Conservation (phyloP, 30 jellyfish, hydroid and myxozoan genomes). For the Sanderia malayensis region DNA sequence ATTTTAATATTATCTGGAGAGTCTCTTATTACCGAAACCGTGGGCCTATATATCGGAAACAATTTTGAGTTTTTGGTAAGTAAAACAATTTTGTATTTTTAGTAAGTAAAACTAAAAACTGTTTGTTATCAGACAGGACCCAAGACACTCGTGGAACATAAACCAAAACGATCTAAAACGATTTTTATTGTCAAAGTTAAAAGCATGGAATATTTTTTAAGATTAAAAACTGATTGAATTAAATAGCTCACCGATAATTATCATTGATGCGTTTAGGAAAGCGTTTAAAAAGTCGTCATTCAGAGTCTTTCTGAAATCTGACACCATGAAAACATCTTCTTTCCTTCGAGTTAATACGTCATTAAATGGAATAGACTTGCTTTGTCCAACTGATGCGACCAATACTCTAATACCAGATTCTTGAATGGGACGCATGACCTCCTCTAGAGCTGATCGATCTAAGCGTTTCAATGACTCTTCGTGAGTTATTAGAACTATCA, state of each 20-base stretch:
- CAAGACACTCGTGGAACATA: too few relatives aligned
- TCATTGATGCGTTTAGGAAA: slow-evolving; percentile 24
- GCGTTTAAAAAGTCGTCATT: slow-evolving; percentile 26
- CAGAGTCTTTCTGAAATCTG: slow-evolving; percentile 18
- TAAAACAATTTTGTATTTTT: too few relatives aligned
- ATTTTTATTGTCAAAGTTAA: too few relatives aligned
- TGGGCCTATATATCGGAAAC: too few relatives aligned
- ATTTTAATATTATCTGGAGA: too few relatives aligned
- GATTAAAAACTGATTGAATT: too few relatives aligned
- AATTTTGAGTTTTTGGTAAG: too few relatives aligned
- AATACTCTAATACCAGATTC: slow-evolving; percentile 47
- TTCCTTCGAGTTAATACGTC: slow-evolving; percentile 10
- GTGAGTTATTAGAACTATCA: slow-evolving; percentile 39
- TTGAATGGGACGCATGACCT: slow-evolving; percentile 43
- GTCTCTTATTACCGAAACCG: too few relatives aligned
- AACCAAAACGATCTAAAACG: too few relatives aligned
- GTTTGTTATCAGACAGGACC: too few relatives aligned
- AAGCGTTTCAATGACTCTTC: slow-evolving; percentile 25
- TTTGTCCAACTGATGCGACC: slow-evolving; percentile 36
- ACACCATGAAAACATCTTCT: slow-evolving; percentile 36
- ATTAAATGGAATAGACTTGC: slow-evolving; percentile 17
- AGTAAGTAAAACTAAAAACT: too few relatives aligned
- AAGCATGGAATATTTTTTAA: too few relatives aligned
- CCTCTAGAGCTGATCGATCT: slow-evolving; percentile 11
- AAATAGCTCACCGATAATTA: slow-evolving; percentile 23